These are phyloP conservation scores for Crax fasciolata DNA, from an alignment of 2,797 vertebrate genomes.

Conservation along the genomic window DNA sequence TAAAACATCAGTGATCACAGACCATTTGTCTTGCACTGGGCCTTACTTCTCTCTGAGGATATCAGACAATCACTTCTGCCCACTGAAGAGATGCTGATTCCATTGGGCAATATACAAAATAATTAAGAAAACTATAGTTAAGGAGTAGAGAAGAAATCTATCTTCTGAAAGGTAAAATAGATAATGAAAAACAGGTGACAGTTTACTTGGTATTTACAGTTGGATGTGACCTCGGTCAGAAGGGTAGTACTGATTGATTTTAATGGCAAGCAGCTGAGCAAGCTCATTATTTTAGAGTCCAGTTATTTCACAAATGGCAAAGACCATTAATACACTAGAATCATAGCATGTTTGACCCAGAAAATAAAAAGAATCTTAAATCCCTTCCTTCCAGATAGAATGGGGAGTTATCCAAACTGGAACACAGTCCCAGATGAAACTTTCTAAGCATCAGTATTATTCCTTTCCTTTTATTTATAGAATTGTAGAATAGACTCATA, in stretches of 20 bases:
- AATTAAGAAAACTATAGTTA: constrained; percentile 71
- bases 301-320: constrained; percentile 76
- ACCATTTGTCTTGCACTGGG: not conserved
- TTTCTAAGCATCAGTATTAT: not conserved
- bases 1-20: not conserved
- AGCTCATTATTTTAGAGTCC: constrained; percentile 75
- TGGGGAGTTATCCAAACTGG: not conserved
- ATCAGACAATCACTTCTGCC: constrained; percentile 39
- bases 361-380: constrained; percentile 69
- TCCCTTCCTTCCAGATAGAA: not conserved
- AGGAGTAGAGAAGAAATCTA: constrained; percentile 65
- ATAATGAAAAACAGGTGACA: constrained; percentile 79
- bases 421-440: not conserved
- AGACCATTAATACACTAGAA: constrained; percentile 75
- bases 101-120: constrained; percentile 71
- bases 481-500: not conserved
- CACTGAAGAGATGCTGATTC: constrained; percentile 37
- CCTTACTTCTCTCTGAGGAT: not conserved
- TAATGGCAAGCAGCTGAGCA: constrained; percentile 81
- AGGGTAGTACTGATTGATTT: constrained; percentile 78
- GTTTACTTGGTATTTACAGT: constrained; percentile 82
- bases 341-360: constrained; percentile 37
- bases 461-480: not conserved
- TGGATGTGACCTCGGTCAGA: constrained; percentile 81
- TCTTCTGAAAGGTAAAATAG: constrained; percentile 74